A percentile compares a stretch with the other conserved stretches of the same genome.
Conservation (phyloP, 2,797 vertebrate species). For the Clarias laeviceps region DNA sequence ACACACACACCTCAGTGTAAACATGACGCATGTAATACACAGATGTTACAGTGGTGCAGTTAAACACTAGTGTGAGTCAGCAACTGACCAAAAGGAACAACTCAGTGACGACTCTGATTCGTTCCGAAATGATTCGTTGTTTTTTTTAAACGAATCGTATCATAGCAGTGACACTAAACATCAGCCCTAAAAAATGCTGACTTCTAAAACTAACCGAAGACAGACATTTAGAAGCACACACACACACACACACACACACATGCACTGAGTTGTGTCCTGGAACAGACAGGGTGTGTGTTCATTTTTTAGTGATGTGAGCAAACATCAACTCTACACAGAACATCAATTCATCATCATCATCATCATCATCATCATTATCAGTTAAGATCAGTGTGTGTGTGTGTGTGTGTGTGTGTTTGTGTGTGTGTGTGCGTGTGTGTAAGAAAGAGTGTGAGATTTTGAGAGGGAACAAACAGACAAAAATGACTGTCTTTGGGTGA, state of each 20-base stretch:
- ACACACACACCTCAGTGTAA: background rate
- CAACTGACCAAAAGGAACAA: background rate
- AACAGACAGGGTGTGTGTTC: slow-evolving; percentile 37
- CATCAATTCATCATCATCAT: slow-evolving; percentile 35
- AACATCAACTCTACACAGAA: slow-evolving; percentile 27
- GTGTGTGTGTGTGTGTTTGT: background rate
- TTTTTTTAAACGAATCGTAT: background rate
- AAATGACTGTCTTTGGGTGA: background rate
- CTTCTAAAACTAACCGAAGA: slow-evolving; percentile 16
- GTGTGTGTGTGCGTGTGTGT: background rate
- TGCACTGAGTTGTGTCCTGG: slow-evolving; percentile 37
- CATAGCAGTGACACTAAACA: background rate
- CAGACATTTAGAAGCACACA: background rate
- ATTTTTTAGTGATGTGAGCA: slow-evolving; percentile 36
- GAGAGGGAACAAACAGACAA: background rate
- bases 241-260: slow-evolving; percentile 27
- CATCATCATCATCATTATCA: slow-evolving; percentile 13
- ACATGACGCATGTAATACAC: background rate
- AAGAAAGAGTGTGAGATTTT: background rate
- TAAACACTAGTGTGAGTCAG: background rate
- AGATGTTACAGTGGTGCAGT: background rate
- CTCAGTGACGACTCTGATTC: background rate
- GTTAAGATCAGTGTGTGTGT: slow-evolving; percentile 19
- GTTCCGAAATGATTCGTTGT: background rate
- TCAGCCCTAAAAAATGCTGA: background rate